Conservation (phyloP, 2,113 vertebrate genomes). For the Rhadina sibilatrix region DNA sequence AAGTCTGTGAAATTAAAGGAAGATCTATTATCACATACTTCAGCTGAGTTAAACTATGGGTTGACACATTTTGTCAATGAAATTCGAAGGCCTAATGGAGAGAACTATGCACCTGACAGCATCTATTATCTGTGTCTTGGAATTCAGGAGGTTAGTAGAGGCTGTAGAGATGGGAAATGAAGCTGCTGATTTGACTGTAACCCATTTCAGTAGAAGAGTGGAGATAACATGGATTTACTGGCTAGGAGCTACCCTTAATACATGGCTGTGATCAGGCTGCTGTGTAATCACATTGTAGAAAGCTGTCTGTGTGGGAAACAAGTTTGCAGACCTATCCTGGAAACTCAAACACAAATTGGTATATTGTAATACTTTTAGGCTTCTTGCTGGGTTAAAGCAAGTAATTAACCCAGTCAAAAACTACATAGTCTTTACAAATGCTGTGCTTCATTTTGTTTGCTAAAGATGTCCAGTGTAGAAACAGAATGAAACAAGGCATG, state of each 20-base stretch:
- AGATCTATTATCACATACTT: conserved; percentile 83
- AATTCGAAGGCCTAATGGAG: conserved; percentile 88
- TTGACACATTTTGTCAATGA: conserved; percentile 89
- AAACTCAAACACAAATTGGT: neutral
- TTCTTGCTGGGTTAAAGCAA: neutral
- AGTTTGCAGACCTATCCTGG: neutral
- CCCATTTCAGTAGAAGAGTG: neutral
- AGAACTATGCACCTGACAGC: conserved; percentile 93
- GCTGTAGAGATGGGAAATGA: neutral
- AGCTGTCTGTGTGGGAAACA: neutral
- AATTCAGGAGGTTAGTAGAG: conserved; percentile 91
- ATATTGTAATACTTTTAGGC: neutral
- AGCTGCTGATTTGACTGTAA: conserved; percentile 3
- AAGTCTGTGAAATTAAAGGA: conserved; percentile 83
- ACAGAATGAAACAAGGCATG: neutral
- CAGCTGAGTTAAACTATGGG: conserved; percentile 83
- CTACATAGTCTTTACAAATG: neutral
- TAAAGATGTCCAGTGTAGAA: neutral
- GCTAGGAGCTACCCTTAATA: neutral
- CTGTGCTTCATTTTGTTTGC: neutral
- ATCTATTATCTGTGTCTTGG: conserved; percentile 97
- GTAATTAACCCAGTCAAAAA: neutral
- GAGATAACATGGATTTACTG: neutral
- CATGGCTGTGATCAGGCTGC: neutral
- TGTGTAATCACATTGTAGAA: neutral